Evolutionary conservation across 2,113 vertebrate genomes (phyloP).

Genomic region (Takifugu bimaculatus): DNA sequence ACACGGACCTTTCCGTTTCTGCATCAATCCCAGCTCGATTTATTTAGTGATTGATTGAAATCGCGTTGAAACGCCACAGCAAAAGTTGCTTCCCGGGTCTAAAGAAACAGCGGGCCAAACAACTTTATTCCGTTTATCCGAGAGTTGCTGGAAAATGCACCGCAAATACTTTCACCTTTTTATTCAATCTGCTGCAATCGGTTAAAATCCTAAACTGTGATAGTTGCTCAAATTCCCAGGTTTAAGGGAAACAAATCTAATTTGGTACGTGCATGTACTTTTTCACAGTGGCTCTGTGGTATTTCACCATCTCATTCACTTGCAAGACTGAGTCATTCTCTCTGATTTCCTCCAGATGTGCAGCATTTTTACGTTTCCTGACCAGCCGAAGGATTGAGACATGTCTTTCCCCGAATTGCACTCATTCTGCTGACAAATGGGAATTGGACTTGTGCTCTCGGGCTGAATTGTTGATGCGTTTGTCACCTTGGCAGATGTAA

Average conservation of each 20-base stretch:
- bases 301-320: slow-evolving; percentile 68
- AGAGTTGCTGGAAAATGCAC: too few relatives aligned
- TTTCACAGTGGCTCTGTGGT: slow-evolving; percentile 52
- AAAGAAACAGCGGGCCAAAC: too few relatives aligned
- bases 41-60: too few relatives aligned
- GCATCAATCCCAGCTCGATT: too few relatives aligned
- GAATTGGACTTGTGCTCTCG: slow-evolving; percentile 17
- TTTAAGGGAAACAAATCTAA: too few relatives aligned
- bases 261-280: not conserved
- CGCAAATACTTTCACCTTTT: too few relatives aligned
- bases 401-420: slow-evolving; percentile 42
- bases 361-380: slow-evolving; percentile 63
- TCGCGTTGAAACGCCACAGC: too few relatives aligned
- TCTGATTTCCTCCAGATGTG: slow-evolving; percentile 76
- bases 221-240: too few relatives aligned
- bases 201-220: too few relatives aligned
- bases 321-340: slow-evolving; percentile 67
- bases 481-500: slow-evolving; percentile 23
- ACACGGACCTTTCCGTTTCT: not conserved
- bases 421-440: slow-evolving; percentile 53
- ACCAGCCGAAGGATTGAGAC: slow-evolving; percentile 58
- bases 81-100: too few relatives aligned
- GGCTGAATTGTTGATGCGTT: not conserved
- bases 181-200: too few relatives aligned
- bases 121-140: too few relatives aligned